These are phyloP conservation scores for Phoenoteleia sp. DNA, from an alignment of 2,888 invertebrate species.

Conservation along the genomic window DNA sequence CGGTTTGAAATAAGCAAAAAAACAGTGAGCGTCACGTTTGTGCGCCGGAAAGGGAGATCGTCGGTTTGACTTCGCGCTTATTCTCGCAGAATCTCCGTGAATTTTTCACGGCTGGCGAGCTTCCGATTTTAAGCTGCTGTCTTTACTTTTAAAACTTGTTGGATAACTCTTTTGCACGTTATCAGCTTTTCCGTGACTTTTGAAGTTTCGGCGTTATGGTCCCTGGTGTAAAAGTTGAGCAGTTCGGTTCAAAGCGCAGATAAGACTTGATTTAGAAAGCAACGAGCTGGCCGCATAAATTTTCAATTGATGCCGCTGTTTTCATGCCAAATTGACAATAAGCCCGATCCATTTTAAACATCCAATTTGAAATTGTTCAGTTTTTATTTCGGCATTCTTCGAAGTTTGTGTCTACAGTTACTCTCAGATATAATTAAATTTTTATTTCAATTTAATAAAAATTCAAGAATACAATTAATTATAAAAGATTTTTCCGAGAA, in stretches of 20 bases:
- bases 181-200: conserved; percentile 73
- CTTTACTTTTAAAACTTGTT: conserved; percentile 68
- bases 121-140: conserved; percentile 69
- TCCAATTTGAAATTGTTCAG: conserved; percentile 14
- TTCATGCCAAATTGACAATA: conserved; percentile 58
- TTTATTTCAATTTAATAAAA: no score
- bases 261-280: conserved; percentile 73
- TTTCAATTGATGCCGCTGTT: conserved; percentile 61
- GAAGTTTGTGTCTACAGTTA: no score
- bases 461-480: no score
- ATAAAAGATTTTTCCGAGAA: no score
- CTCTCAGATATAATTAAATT: no score
- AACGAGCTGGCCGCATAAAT: conserved; percentile 66
- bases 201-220: conserved; percentile 62
- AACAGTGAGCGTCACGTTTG: conserved; percentile 24
- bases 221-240: conserved; percentile 61
- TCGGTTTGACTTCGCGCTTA: conserved; percentile 57
- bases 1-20: conserved; percentile 29
- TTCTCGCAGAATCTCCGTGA: conserved; percentile 53
- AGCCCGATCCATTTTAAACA: conserved; percentile 23
- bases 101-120: conserved; percentile 64
- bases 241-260: conserved; percentile 60
- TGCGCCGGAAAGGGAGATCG: conserved; percentile 19
- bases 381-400: no score
- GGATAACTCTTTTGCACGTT: conserved; percentile 73